Evolutionary conservation across 2,113 vertebrate species (phyloP).

Genomic region (Burhinus oedicnemus): DNA sequence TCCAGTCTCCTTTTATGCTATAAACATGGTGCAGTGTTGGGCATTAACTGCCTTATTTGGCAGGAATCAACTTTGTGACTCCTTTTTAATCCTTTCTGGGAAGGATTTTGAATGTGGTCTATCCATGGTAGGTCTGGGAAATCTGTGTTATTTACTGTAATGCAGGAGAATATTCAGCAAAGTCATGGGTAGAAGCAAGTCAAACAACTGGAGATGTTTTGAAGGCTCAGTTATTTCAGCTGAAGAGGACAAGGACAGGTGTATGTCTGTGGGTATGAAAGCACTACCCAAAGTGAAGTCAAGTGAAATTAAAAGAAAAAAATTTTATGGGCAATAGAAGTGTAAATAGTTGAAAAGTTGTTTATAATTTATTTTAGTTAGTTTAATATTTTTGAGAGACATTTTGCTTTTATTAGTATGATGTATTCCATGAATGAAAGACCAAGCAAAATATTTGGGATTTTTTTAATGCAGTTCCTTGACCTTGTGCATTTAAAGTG

Average conservation of each 20-base stretch:
- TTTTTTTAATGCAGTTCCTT: background rate
- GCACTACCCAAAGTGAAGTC: background rate
- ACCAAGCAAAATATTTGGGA: background rate
- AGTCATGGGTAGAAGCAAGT: background rate
- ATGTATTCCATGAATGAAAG: background rate
- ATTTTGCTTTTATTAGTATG: background rate
- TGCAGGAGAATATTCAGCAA: background rate
- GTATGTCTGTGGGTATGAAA: background rate
- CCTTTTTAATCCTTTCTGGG: background rate
- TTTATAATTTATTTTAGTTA: background rate
- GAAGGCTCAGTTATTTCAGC: background rate
- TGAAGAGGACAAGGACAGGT: background rate
- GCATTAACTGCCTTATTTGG: background rate
- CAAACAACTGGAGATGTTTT: background rate
- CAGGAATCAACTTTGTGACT: background rate
- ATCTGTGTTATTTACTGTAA: background rate
- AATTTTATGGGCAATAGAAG: background rate
- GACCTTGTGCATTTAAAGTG: background rate
- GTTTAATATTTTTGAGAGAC: background rate
- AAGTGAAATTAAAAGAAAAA: background rate
- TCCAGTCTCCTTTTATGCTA: background rate
- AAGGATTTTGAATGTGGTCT: background rate
- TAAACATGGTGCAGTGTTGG: background rate
- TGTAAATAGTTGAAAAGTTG: background rate
- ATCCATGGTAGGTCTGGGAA: background rate